phyloP scores from a whole-genome alignment of 1,140 invertebrate species.

The Neodiprion virginianus region DNA sequence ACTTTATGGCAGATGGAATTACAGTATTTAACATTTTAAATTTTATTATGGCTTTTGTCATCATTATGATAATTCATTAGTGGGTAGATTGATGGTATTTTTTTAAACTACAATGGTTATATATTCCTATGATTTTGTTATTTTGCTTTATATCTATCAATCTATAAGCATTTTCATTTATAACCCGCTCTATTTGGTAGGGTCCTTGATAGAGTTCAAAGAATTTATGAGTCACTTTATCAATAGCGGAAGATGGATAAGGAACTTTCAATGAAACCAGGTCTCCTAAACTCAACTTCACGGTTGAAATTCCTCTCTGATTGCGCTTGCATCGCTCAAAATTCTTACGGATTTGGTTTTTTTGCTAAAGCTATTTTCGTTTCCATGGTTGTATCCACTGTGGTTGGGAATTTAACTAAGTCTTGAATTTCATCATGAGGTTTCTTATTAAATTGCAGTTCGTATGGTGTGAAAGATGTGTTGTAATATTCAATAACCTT shows the following conservation, averaged over 20 bases:
- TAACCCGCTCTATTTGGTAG: background rate
- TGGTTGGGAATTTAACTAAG: background rate
- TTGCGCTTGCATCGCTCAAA: background rate
- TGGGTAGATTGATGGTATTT: background rate
- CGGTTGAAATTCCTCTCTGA: background rate
- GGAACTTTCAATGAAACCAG: background rate
- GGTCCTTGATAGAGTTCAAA: background rate
- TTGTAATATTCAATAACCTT: conserved; percentile 21
- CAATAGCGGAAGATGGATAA: background rate
- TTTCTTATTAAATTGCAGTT: conserved; percentile 28
- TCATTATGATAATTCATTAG: too few relatives aligned
- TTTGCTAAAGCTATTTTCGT: background rate
- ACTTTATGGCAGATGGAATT: too few relatives aligned
- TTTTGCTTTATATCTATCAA: background rate
- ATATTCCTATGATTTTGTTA: background rate
- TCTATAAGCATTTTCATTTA: background rate
- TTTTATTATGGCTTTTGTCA: too few relatives aligned
- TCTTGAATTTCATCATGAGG: background rate
- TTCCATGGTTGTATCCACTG: background rate
- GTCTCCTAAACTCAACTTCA: background rate
- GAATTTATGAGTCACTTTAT: background rate
- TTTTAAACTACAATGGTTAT: conserved; percentile 1
- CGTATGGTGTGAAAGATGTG: conserved; percentile 26
- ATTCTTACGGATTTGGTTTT: background rate
- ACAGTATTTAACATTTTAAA: too few relatives aligned